These are phyloP conservation scores for Hydropotes inermis DNA, from an alignment of 2,113 vertebrate genomes.

Conservation along the genomic window DNA sequence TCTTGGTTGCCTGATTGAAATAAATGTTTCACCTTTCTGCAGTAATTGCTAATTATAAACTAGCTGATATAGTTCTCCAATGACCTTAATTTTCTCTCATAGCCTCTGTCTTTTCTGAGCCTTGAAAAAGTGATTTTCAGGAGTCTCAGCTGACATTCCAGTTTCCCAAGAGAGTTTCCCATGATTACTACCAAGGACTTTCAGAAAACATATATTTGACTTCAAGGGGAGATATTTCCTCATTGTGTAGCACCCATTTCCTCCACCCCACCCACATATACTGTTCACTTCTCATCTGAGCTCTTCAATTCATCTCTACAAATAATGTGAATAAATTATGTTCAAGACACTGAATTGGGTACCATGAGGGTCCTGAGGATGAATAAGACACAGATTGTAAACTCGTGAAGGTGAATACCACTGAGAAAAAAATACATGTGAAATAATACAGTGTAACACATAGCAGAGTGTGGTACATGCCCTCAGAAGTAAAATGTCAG, in stretches of 20 bases:
- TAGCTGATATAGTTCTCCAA: constrained; percentile 14
- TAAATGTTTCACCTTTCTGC: constrained; percentile 54
- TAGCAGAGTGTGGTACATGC: neutral
- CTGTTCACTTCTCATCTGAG: neutral
- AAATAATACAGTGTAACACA: constrained; percentile 22
- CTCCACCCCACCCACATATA: neutral
- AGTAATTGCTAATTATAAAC: constrained; percentile 68
- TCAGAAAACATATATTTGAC: constrained; percentile 9
- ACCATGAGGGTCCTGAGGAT: neutral
- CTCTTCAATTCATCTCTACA: neutral
- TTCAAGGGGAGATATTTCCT: neutral
- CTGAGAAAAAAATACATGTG: constrained; percentile 20
- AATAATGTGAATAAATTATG: constrained; percentile 25
- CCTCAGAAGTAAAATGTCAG: neutral
- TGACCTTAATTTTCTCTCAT: constrained; percentile 64
- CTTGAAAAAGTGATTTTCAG: neutral
- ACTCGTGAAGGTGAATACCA: neutral
- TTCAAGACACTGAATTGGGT: neutral
- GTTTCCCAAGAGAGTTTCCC: neutral
- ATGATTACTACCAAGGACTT: neutral
- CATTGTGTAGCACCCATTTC: neutral
- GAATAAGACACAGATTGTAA: neutral
- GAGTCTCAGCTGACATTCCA: constrained; percentile 19
- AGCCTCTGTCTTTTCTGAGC: constrained; percentile 38
- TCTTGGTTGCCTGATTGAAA: constrained; percentile 51